Percentiles rank a stretch among this genome's conserved stretches.
Conservation (phyloP, 2,797 vertebrate species). For the Ceryle rudis region DNA sequence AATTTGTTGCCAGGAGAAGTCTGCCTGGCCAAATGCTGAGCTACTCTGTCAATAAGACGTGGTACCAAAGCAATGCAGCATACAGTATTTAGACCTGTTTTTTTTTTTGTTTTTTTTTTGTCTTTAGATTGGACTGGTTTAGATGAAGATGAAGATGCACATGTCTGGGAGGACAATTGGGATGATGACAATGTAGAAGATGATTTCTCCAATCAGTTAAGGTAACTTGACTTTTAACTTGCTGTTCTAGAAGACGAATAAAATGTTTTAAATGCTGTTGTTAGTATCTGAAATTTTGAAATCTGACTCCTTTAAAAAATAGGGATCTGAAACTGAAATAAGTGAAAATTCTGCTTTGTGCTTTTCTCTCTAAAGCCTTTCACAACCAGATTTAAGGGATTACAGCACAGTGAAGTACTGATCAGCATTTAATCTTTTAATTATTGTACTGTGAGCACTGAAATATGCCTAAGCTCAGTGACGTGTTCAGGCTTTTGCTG, state of each 20-base stretch:
- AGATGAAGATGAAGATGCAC: constrained; percentile 98
- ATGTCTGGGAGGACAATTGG: constrained; percentile 99
- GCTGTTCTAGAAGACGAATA: background rate
- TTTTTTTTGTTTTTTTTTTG: constrained; percentile 26
- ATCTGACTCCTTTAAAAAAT: background rate
- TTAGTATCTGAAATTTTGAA: background rate
- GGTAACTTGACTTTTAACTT: constrained; percentile 78
- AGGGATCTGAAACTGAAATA: background rate
- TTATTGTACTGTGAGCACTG: background rate
- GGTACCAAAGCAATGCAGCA: background rate
- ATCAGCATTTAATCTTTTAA: background rate
- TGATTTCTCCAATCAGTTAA: constrained; percentile 98
- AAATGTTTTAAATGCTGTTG: background rate
- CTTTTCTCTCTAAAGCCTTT: background rate
- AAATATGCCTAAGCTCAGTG: background rate
- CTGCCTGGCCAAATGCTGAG: background rate
- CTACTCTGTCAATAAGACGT: background rate
- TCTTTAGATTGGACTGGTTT: constrained; percentile 94
- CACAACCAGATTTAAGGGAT: background rate
- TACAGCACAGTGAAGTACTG: background rate
- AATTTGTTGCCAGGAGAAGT: background rate
- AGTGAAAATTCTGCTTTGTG: background rate
- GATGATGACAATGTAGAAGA: constrained; percentile 99
- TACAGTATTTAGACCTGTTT: background rate
- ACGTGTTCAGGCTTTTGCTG: background rate